Base-by-base conservation (phyloP, 2,888 invertebrate species). In the Heliconius ethilla region DNA sequence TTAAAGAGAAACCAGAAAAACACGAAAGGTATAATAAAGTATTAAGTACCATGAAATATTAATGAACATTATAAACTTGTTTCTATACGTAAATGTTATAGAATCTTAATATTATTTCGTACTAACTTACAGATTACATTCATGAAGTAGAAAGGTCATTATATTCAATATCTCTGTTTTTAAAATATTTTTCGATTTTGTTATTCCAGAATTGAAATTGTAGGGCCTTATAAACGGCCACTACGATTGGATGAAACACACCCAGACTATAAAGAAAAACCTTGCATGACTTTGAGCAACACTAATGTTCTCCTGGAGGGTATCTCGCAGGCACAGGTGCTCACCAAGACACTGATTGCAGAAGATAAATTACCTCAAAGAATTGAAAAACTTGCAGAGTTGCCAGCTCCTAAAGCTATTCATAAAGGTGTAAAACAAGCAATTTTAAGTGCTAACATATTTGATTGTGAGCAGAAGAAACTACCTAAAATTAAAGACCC, bases 381-480 rank as follows among this genome's bases (percentile, higher is more conserved):
- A 81, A 91, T 97, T 76, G 93, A 96, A 85, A 94, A 95, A 77
- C 85, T 93, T 7, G 91, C 95, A 18, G 86, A 89, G 62, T 85
- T 95, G 75, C 91, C 95, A 81, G 91, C 96, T 1, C 93, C 95
- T 0, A 90, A 91, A 76, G 85, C 89, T 81, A 86, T 95, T 77
- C 95, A 96, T 88, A 92, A 94, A 84, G 94, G 95, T 87, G 95
- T 97, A 7, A 95, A 95, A 82, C 95, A 95, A 83, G 95, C 96
- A 6, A 96, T 97, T 77, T 85, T 96, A 70, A 95, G 95, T 69
- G 95, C 97, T 0, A 95, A 96, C 87, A 91, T 97, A 45, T 97
- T 96, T 90, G 98, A 98, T 92, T 96, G 97, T 29, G 96, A 97
- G 86, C 97, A 98, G 88, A 94, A 96, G 79, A 97, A 96, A 86